Percentiles rank a stretch among this genome's conserved stretches.
phyloP scores from a whole-genome alignment of 2,888 invertebrate species.

The Athalia rosae region DNA sequence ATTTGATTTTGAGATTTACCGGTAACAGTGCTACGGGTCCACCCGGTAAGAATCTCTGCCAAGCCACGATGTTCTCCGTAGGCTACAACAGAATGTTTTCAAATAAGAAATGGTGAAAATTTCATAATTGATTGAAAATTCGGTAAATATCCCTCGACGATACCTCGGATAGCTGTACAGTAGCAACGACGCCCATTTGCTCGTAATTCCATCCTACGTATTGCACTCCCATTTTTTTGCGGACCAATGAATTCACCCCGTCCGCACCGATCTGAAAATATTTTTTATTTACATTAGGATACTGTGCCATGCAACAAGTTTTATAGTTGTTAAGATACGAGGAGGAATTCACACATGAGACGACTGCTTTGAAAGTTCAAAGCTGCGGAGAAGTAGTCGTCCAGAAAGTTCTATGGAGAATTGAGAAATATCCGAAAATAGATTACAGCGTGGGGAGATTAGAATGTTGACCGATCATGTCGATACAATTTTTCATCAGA shows the following conservation, averaged over 20 bases:
- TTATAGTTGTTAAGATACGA: too few species aligned
- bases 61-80: conserved; percentile 89
- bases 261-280: conserved; percentile 91
- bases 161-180: conserved; percentile 88
- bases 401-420: neutral
- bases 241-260: conserved; percentile 91
- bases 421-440: neutral
- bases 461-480: neutral
- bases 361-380: too few species aligned
- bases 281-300: neutral
- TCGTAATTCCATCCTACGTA: conserved; percentile 90
- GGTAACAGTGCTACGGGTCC: conserved; percentile 96
- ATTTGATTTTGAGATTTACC: conserved; percentile 70
- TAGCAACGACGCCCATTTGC: conserved; percentile 95
- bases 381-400: too few species aligned
- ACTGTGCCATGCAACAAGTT: neutral
- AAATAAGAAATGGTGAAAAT: neutral
- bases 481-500: too few species aligned
- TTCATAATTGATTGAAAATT: neutral
- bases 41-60: conserved; percentile 95
- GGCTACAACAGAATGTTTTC: conserved; percentile 74
- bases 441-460: neutral
- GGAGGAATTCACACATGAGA: too few species aligned
- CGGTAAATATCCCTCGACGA: conserved; percentile 34
- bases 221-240: conserved; percentile 87